Evolutionary conservation across 2,888 invertebrate species (phyloP), one percentile per base, ranked within the genome.

Genomic region (Drosophila incognita): DNA sequence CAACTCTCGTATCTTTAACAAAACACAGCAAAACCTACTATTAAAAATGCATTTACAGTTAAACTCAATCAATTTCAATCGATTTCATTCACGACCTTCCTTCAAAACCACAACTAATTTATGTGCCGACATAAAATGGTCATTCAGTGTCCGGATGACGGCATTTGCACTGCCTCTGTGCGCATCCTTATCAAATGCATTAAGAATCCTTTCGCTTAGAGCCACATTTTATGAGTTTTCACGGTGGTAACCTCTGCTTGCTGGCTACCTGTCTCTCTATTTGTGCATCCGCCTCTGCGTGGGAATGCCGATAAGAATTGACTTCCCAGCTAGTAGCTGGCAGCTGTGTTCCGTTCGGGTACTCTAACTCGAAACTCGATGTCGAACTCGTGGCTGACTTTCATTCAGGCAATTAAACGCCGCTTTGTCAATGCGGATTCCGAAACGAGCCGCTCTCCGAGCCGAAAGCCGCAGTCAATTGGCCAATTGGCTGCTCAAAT

Each of bases 31-130:
- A 89, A 89, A 87, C 83, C 84, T 81, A 82, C 90, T 85, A 83
- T 87, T 89, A 89, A 89, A 87, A 87, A 87, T 89, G 88, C 87
- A 87, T 87, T 87, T 89, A 87, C 87, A 87, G 87, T 89, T 87
- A 87, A 87, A 89, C 80, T 88, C 90, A 85, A 89, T 87, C 88
- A 89, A 79, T 80, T 85, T 78, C 80, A 87, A 89, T 86, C 89
- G 87, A 79, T 79, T 89, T 87, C 87, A 87, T 86, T 86, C 89
- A 84, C 77, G 68, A 73, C 70, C 83, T 73, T 54, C 69, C 74
- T 33, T 59, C 66, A 57, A 73, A 66, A 61, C 38, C 46, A 33
- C 56, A 51, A 58, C 73, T 74, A 87, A 89, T 87, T 89, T 87
- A 89, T 87, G 87, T 71, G 72, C 82, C 70, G 76, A 81, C 85